Percentiles rank a stretch among this genome's conserved stretches.
These are phyloP conservation scores for Drosophila colorata DNA, from an alignment of 2,888 invertebrate species.

Conservation along the genomic window DNA sequence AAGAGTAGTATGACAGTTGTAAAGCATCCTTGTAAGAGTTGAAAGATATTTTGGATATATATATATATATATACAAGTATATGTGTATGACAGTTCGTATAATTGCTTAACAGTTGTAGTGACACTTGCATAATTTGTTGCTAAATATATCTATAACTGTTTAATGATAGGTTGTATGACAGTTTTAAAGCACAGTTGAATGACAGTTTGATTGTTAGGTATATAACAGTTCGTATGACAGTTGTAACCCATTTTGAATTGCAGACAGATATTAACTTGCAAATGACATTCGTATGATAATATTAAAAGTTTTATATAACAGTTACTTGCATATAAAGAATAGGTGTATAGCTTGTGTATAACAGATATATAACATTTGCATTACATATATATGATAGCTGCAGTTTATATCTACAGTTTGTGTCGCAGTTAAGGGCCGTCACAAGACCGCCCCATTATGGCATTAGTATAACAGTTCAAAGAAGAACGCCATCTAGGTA, in stretches of 20 bases:
- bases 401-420: background rate
- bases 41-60: too few species aligned
- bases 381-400: too few species aligned
- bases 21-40: background rate
- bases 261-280: too few species aligned
- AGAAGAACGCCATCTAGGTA: background rate
- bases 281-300: too few species aligned
- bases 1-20: constrained; percentile 6
- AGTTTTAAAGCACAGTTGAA: background rate
- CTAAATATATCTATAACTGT: too few species aligned
- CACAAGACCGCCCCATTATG: background rate
- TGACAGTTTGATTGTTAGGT: too few species aligned
- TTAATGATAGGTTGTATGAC: background rate
- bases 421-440: background rate
- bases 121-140: background rate
- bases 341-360: too few species aligned
- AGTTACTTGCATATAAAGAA: background rate
- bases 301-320: background rate
- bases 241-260: too few species aligned
- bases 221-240: background rate
- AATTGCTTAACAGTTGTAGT: too few species aligned
- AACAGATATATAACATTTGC: too few species aligned
- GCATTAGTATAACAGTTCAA: background rate
- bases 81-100: background rate
- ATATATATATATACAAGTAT: too few species aligned